Percentiles rank a stretch among this genome's conserved stretches.
These are phyloP conservation scores for Tetanocera ferruginea DNA, from an alignment of 2,888 invertebrate species.

Conservation along the genomic window DNA sequence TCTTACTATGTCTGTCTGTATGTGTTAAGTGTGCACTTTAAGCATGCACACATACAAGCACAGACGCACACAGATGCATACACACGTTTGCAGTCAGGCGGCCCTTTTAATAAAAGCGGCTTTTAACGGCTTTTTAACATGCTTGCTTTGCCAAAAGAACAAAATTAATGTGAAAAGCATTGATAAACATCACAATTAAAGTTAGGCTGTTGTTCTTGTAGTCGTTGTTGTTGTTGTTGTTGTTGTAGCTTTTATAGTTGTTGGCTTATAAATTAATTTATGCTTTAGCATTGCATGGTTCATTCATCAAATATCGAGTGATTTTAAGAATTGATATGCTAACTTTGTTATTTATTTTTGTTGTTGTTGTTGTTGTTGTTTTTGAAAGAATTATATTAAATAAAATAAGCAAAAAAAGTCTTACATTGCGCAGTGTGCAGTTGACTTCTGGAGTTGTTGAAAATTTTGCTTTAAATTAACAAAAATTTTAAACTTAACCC, in stretches of 20 bases:
- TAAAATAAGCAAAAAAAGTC: too few species aligned
- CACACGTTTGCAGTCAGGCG: neutral
- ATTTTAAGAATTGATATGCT: neutral
- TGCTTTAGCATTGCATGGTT: neutral
- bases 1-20: neutral
- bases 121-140: neutral
- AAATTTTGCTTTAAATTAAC: too few species aligned
- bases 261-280: slow-evolving; percentile 4
- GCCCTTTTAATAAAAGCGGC: slow-evolving; percentile 4
- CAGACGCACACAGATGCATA: neutral
- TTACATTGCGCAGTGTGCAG: too few species aligned
- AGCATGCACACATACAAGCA: neutral
- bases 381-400: too few species aligned
- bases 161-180: slow-evolving; percentile 18
- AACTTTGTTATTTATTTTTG: neutral
- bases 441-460: too few species aligned
- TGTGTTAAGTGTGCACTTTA: slow-evolving; percentile 13
- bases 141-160: neutral
- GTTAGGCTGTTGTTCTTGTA: neutral
- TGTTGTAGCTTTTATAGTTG: neutral
- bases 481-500: too few species aligned
- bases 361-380: too few species aligned
- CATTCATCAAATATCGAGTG: slow-evolving; percentile 9
- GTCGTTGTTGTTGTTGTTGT: neutral
- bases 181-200: slow-evolving; percentile 28